Percentiles rank a stretch among this genome's conserved stretches.
Evolutionary conservation across 2,888 invertebrate genomes (phyloP).

Genomic region (Campoplex capitator): DNA sequence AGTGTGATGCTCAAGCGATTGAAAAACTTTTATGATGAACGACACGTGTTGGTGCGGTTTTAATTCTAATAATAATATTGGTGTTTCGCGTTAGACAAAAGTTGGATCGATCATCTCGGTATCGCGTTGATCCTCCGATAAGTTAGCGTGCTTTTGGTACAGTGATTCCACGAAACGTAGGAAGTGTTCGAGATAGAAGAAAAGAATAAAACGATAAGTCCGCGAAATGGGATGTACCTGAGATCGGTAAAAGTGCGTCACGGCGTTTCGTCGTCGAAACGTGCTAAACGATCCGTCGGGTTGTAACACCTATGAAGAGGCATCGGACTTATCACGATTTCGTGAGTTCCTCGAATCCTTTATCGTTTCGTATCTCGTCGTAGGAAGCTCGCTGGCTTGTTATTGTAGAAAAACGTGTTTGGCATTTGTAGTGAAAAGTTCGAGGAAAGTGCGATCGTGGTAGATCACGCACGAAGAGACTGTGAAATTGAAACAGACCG

Average conservation of each 20-base stretch:
- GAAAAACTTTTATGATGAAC: slow-evolving; percentile 32
- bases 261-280: slow-evolving; percentile 47
- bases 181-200: background rate
- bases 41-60: slow-evolving; percentile 44
- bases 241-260: slow-evolving; percentile 55
- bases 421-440: slow-evolving; percentile 6
- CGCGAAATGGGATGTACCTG: slow-evolving; percentile 50
- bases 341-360: slow-evolving; percentile 9
- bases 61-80: slow-evolving; percentile 6
- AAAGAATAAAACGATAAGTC: background rate
- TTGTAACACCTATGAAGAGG: background rate
- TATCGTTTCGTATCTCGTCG: background rate
- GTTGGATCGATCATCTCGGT: background rate
- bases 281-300: slow-evolving; percentile 59
- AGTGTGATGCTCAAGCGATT: background rate
- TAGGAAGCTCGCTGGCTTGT: background rate
- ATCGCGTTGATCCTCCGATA: background rate
- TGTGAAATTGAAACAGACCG: background rate
- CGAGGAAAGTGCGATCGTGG: background rate
- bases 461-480: background rate
- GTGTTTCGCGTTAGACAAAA: slow-evolving; percentile 14
- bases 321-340: background rate
- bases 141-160: background rate
- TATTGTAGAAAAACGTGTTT: slow-evolving; percentile 25
- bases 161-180: background rate